Evolutionary conservation across 2,888 invertebrate genomes (phyloP).

Genomic region (Hetaerina titia): DNA sequence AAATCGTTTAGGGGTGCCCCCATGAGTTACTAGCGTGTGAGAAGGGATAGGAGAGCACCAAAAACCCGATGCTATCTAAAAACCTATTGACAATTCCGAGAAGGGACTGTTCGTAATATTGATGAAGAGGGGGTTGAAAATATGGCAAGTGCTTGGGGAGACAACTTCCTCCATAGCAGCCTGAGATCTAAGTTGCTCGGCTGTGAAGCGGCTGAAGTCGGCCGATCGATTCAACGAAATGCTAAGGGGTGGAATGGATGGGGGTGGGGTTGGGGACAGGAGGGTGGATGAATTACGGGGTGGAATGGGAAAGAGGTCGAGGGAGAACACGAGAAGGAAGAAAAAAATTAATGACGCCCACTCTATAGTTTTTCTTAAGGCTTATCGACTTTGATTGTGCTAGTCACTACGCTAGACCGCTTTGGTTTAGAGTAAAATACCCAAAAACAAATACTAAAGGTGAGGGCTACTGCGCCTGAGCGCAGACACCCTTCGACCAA

Average conservation of each 20-base stretch:
- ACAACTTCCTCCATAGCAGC: conserved; percentile 1
- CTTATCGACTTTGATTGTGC: not conserved
- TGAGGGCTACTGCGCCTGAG: conserved; percentile 34
- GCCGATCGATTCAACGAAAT: conserved; percentile 60
- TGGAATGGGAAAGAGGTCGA: not conserved
- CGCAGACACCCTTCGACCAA: conserved; percentile 44
- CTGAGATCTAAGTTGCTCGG: conserved; percentile 6
- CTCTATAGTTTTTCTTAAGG: not conserved
- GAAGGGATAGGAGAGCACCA: not conserved
- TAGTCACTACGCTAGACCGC: not conserved
- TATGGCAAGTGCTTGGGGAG: not conserved
- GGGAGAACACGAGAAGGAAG: not conserved
- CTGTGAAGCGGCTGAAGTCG: conserved; percentile 48
- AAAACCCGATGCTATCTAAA: not conserved
- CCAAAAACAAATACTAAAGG: not conserved
- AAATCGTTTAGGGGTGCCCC: not conserved
- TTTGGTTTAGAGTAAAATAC: not conserved
- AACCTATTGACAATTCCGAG: not conserved
- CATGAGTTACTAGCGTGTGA: not conserved
- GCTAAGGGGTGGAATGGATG: conserved; percentile 46
- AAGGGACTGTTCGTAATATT: not conserved
- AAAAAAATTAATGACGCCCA: not conserved
- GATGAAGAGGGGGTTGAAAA: not conserved
- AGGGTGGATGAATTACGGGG: not conserved
- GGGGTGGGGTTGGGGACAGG: conserved; percentile 20